Conservation (phyloP, 1,140 invertebrate genomes). For the Physella acuta region DNA sequence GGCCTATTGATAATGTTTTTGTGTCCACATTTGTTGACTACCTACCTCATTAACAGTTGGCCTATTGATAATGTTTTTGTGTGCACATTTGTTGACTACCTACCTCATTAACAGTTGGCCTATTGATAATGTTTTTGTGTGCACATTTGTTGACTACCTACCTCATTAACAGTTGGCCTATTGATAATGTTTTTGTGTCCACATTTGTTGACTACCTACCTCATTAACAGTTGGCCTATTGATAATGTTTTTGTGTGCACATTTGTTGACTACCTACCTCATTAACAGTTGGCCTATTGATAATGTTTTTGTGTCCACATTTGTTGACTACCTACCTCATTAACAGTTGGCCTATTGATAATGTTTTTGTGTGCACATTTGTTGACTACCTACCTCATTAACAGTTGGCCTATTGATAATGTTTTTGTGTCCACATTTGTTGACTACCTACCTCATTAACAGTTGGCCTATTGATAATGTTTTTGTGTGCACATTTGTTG, state of each 20-base stretch:
- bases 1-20: slow-evolving; percentile 95
- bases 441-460: slow-evolving; percentile 74
- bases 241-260: slow-evolving; percentile 85
- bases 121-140: slow-evolving; percentile 94
- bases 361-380: slow-evolving; percentile 77
- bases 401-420: slow-evolving; percentile 94
- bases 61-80: slow-evolving; percentile 93
- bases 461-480: slow-evolving; percentile 92
- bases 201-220: slow-evolving; percentile 36
- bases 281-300: slow-evolving; percentile 92
- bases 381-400: slow-evolving; percentile 69
- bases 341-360: slow-evolving; percentile 91
- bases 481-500: slow-evolving; percentile 66
- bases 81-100: slow-evolving; percentile 13
- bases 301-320: slow-evolving; percentile 80
- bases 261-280: slow-evolving; percentile 62
- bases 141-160: slow-evolving; percentile 28
- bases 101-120: slow-evolving; percentile 87
- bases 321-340: slow-evolving; percentile 66
- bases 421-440: slow-evolving; percentile 70
- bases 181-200: slow-evolving; percentile 93
- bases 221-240: slow-evolving; percentile 94
- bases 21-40: neutral
- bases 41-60: slow-evolving; percentile 84
- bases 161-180: slow-evolving; percentile 89